Conservation (phyloP, 1,140 invertebrate genomes). For the Drosophila grimshawi region DNA sequence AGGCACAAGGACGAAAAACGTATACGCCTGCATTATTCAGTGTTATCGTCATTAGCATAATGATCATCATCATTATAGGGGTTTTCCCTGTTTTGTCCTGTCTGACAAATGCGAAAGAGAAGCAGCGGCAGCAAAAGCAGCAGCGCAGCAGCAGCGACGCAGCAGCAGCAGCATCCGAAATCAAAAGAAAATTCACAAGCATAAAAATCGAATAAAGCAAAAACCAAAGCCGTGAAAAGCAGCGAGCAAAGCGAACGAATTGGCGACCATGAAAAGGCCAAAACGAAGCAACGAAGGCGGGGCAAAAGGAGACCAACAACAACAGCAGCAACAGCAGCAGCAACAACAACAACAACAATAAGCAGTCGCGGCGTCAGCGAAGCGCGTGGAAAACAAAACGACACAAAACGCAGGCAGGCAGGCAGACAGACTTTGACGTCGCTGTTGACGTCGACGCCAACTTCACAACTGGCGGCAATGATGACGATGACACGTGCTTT, state of each 20-base stretch:
- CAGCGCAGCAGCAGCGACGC: conserved; percentile 19
- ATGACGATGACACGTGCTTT: conserved; percentile 82
- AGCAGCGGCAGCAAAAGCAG: conserved; percentile 18
- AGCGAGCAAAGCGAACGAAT: conserved; percentile 42
- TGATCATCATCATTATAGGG: conserved; percentile 49
- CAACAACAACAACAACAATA: conserved; percentile 11
- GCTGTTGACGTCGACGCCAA: conserved; percentile 27
- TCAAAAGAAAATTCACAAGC: conserved; percentile 72
- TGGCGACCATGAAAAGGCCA: conserved; percentile 73
- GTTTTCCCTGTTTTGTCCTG: conserved; percentile 72
- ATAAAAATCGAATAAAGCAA: conserved; percentile 75
- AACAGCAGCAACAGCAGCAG: background rate
- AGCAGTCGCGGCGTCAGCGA: conserved; percentile 1
- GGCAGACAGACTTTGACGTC: conserved; percentile 53
- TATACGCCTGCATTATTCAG: background rate
- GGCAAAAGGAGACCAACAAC: background rate
- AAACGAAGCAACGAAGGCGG: conserved; percentile 3
- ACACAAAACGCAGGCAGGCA: conserved; percentile 62
- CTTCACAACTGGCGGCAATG: conserved; percentile 41
- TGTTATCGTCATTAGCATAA: conserved; percentile 15
- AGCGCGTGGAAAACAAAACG: conserved; percentile 49
- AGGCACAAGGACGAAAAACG: conserved; percentile 4
- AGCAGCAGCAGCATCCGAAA: conserved; percentile 41
- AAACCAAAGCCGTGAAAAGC: conserved; percentile 44
- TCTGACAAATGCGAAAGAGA: conserved; percentile 49